phyloP scores from a whole-genome alignment of 2,113 vertebrate genomes.

The Campylorhamphus procurvoides region DNA sequence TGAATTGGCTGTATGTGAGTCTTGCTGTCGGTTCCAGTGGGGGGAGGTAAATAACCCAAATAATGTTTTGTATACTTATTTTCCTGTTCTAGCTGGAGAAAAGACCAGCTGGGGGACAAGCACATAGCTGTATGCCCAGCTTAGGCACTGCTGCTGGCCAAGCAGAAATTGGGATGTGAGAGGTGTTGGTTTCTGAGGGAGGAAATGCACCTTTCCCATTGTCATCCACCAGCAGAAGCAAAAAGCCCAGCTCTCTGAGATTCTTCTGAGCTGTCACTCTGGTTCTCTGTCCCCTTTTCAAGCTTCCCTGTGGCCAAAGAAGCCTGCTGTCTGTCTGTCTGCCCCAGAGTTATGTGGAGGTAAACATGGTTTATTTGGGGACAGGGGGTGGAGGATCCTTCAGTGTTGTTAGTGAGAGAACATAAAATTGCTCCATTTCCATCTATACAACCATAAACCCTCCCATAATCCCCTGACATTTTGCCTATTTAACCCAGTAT shows the following conservation, averaged over 20 bases:
- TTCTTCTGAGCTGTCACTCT: neutral
- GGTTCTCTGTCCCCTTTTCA: neutral
- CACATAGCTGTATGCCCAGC: neutral
- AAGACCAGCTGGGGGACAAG: neutral
- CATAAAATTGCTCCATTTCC: neutral
- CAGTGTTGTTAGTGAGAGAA: neutral
- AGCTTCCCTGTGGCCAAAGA: neutral
- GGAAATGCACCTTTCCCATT: neutral
- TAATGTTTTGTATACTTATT: neutral
- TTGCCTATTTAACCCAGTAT: neutral
- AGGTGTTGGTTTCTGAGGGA: neutral
- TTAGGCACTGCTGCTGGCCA: rapidly evolving
- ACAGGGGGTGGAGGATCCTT: neutral
- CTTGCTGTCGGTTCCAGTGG: neutral
- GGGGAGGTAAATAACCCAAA: neutral
- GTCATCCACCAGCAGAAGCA: neutral
- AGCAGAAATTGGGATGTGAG: neutral
- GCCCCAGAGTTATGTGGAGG: neutral
- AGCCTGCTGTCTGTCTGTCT: neutral
- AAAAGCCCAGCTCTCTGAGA: neutral
- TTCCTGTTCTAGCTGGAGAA: neutral
- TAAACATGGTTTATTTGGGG: neutral
- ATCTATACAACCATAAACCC: neutral
- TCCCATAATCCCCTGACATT: neutral
- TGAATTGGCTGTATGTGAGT: neutral